These are phyloP conservation scores for Glossophaga mutica DNA, from an alignment of 2,797 vertebrate species.

Conservation along the genomic window DNA sequence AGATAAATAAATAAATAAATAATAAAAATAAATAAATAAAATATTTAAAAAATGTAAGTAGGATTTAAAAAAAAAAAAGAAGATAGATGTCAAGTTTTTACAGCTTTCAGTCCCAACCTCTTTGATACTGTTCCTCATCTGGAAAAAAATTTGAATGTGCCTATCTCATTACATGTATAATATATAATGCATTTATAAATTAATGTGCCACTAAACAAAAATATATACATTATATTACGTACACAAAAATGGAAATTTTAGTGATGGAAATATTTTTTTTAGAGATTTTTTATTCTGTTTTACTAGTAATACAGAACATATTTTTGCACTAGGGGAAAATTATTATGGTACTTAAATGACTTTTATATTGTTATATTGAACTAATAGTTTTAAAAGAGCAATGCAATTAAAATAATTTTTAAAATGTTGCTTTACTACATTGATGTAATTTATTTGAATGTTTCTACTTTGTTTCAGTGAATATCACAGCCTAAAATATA, in stretches of 20 bases:
- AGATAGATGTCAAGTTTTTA: not conserved
- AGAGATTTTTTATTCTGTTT: not conserved
- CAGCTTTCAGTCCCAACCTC: not conserved
- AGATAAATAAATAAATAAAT: too few relatives aligned
- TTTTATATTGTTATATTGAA: slow-evolving; percentile 24
- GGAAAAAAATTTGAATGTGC: not conserved
- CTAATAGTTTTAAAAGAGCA: slow-evolving; percentile 20
- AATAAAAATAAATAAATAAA: too few relatives aligned
- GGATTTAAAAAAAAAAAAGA: too few relatives aligned
- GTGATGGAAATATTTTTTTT: not conserved
- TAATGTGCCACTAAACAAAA: not conserved
- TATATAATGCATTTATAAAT: not conserved
- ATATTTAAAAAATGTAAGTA: too few relatives aligned
- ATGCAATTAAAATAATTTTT: not conserved
- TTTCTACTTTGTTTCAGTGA: not conserved
- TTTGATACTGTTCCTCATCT: not conserved
- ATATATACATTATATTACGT: not conserved
- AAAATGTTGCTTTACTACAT: not conserved
- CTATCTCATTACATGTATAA: not conserved
- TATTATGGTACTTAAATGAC: slow-evolving; percentile 16
- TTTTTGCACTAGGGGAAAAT: slow-evolving; percentile 4
- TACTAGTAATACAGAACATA: not conserved
- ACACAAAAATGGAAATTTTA: not conserved
- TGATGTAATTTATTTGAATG: not conserved
- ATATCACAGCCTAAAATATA: not conserved